A percentile compares a stretch with the other conserved stretches of the same genome.
Evolutionary conservation across 2,888 invertebrate genomes (phyloP).

Genomic region (Eudemis profundana): DNA sequence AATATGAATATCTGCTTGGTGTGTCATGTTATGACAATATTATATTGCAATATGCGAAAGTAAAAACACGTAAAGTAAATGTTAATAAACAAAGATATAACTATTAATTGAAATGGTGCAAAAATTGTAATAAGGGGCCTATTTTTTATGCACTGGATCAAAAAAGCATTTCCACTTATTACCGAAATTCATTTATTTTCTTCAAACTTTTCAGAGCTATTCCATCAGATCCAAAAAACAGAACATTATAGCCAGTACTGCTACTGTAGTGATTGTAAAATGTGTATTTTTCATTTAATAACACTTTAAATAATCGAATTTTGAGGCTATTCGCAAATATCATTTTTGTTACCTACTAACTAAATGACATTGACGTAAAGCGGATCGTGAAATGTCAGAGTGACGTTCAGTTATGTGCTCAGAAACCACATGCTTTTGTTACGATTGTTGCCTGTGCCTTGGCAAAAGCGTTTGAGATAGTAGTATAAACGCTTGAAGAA

Average conservation of each 20-base stretch:
- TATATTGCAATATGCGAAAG: no score
- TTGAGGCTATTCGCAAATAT: slow-evolving; percentile 64
- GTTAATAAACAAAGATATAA: no score
- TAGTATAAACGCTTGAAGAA: no score
- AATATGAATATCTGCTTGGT: slow-evolving; percentile 3
- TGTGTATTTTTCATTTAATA: slow-evolving; percentile 56
- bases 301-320: slow-evolving; percentile 51
- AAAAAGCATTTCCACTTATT: slow-evolving; percentile 57
- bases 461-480: no score
- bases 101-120: no score
- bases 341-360: slow-evolving; percentile 50
- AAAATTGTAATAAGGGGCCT: no score
- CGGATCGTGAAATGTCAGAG: slow-evolving; percentile 13
- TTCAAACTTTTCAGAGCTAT: slow-evolving; percentile 92
- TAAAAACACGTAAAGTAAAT: no score
- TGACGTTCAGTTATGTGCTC: not conserved
- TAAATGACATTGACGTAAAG: slow-evolving; percentile 43
- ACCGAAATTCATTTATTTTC: slow-evolving; percentile 88
- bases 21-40: no score
- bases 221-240: slow-evolving; percentile 95
- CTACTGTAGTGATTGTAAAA: slow-evolving; percentile 53
- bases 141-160: not conserved
- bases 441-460: no score
- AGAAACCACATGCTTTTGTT: no score
- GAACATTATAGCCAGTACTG: slow-evolving; percentile 64